Evolutionary conservation across 23 tunicate genomes (phyloP).

Genomic region (Aplidium turbinatum): DNA sequence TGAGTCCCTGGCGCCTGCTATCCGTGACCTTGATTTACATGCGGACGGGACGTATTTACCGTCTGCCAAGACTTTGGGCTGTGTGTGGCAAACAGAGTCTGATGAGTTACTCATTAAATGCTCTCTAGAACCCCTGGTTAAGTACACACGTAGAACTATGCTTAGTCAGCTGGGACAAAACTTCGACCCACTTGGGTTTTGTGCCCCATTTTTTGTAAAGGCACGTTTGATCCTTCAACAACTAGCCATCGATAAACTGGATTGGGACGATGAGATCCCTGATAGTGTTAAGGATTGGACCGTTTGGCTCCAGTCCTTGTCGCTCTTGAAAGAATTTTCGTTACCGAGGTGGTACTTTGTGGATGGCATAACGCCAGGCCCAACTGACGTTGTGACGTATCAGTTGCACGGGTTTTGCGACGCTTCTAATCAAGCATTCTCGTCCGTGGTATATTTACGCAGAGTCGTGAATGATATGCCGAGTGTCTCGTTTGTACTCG

Average conservation of each 20-base stretch:
- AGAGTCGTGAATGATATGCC: background rate
- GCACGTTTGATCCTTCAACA: constrained; percentile 18
- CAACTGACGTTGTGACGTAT: background rate
- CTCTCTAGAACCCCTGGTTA: constrained; percentile 3
- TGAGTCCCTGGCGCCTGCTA: background rate
- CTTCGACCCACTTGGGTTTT: background rate
- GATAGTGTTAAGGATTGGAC: background rate
- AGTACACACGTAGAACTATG: background rate
- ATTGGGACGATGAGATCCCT: background rate
- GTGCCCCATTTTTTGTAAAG: constrained; percentile 1
- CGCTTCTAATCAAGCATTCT: constrained; percentile 14
- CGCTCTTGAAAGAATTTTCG: background rate
- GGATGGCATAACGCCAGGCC: too few relatives aligned
- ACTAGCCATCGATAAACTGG: constrained; percentile 1
- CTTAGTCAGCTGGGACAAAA: background rate
- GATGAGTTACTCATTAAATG: constrained; percentile 1
- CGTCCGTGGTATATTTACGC: background rate
- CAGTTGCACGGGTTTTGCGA: constrained; percentile 15
- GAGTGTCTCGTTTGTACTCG: constrained; percentile 9
- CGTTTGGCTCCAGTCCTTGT: background rate
- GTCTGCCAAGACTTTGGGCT: too few relatives aligned
- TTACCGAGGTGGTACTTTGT: constrained; percentile 5
- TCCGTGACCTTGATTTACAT: background rate
- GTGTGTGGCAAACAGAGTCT: too few relatives aligned
- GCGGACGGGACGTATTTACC: background rate